A percentile compares a stretch with the other conserved stretches of the same genome.
phyloP scores from a whole-genome alignment of 2,797 vertebrate species.

The Myotis daubentonii region DNA sequence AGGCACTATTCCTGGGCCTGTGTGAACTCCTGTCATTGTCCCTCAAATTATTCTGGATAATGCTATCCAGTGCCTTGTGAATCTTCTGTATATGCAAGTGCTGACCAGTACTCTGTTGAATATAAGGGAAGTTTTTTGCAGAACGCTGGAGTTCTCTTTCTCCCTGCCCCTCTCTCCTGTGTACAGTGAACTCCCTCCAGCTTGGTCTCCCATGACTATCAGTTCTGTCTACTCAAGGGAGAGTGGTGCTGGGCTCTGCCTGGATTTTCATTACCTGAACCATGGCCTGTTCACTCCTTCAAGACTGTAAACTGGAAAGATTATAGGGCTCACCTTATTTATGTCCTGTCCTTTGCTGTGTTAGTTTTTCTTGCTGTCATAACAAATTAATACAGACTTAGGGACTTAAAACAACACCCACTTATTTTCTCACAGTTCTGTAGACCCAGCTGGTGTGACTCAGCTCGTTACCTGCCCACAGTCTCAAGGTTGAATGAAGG shows the following conservation, averaged over 20 bases:
- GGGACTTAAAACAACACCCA: not conserved
- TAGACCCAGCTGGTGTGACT: not conserved
- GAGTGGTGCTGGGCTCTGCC: rapidly evolving
- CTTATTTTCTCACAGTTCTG: not conserved
- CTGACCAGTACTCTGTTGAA: not conserved
- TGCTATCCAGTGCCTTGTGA: not conserved
- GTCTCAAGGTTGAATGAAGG: not conserved
- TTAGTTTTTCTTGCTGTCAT: not conserved
- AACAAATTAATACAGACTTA: not conserved
- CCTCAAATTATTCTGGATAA: not conserved
- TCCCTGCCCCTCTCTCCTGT: not conserved
- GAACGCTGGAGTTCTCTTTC: not conserved
- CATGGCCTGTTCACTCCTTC: not conserved
- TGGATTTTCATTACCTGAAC: not conserved
- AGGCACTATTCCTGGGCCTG: rapidly evolving
- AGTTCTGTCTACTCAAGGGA: not conserved
- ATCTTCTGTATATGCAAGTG: not conserved
- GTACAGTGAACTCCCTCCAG: not conserved
- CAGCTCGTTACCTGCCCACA: not conserved
- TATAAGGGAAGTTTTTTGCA: not conserved
- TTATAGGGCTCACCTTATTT: not conserved
- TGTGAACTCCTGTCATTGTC: not conserved
- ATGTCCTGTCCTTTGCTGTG: not conserved
- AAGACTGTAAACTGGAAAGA: not conserved
- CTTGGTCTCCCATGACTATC: not conserved